Percentiles rank a stretch among this genome's conserved stretches.
These are phyloP conservation scores for Auanema freiburgensis DNA, from an alignment of 2,888 invertebrate species.

Conservation along the genomic window DNA sequence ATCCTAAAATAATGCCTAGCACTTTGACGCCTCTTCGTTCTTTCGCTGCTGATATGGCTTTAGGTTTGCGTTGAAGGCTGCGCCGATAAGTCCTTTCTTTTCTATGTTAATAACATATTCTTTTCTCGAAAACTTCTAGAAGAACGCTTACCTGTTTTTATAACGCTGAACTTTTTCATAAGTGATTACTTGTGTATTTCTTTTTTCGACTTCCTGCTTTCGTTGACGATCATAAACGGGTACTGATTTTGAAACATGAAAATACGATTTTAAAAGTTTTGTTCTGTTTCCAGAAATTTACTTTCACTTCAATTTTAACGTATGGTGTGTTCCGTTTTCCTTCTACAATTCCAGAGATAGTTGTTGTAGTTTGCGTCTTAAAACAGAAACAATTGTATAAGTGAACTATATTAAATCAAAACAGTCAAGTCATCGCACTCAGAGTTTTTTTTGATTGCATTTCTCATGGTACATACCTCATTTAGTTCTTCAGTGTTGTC, in stretches of 20 bases:
- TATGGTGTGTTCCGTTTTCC: constrained; percentile 35
- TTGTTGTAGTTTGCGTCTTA: constrained; percentile 37
- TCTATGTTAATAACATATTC: constrained; percentile 24
- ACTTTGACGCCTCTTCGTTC: constrained; percentile 62
- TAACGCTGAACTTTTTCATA: constrained; percentile 63
- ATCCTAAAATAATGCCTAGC: constrained; percentile 64
- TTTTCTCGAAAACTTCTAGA: background rate
- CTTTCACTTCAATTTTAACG: constrained; percentile 40
- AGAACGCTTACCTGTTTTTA: constrained; percentile 48
- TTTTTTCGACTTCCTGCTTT: background rate
- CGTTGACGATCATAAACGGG: background rate
- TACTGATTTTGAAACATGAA: background rate
- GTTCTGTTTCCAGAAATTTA: constrained; percentile 32
- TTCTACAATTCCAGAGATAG: constrained; percentile 33
- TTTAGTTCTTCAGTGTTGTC: background rate
- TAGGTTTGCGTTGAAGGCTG: constrained; percentile 62
- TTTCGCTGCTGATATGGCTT: constrained; percentile 64
- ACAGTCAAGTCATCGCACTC: too few relatives aligned
- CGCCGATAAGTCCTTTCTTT: constrained; percentile 60
- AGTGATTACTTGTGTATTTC: constrained; percentile 28
- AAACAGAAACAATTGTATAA: background rate
- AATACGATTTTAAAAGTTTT: too few relatives aligned
- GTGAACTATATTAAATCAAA: too few relatives aligned
- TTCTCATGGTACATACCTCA: too few relatives aligned
- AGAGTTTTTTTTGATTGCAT: too few relatives aligned